These are phyloP conservation scores for Corythucha ciliata DNA, from an alignment of 2,888 invertebrate genomes.

Conservation along the genomic window DNA sequence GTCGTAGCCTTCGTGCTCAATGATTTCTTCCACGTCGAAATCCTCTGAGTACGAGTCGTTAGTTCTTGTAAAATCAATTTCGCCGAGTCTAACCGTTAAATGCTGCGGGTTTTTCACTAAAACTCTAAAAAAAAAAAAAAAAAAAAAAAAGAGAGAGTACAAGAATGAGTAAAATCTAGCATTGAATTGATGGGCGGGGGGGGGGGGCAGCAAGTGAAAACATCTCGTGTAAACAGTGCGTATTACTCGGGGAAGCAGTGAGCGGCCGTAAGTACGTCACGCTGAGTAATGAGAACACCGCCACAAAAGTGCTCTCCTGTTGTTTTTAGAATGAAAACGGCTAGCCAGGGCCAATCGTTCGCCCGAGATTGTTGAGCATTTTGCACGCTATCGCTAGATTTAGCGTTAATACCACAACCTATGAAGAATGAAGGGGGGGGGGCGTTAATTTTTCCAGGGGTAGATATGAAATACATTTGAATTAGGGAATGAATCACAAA, in stretches of 20 bases:
- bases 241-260: constrained; percentile 58
- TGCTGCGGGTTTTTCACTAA: too few species aligned
- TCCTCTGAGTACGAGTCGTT: constrained; percentile 64
- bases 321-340: constrained; percentile 56
- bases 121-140: too few species aligned
- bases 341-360: constrained; percentile 77
- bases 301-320: constrained; percentile 62
- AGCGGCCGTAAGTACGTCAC: constrained; percentile 69
- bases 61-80: constrained; percentile 60
- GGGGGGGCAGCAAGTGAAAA: too few species aligned
- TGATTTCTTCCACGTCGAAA: constrained; percentile 55
- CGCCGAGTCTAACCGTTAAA: constrained; percentile 65
- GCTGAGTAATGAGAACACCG: constrained; percentile 67
- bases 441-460: too few species aligned
- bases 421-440: background rate
- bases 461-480: too few species aligned
- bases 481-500: too few species aligned
- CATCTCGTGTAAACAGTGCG: too few species aligned
- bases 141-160: too few species aligned
- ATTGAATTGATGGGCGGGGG: too few species aligned
- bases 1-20: constrained; percentile 59
- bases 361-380: constrained; percentile 12
- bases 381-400: background rate
- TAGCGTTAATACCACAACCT: background rate
- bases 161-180: too few species aligned